Percentiles rank a stretch among this genome's conserved stretches.
Conservation (phyloP, 1,140 invertebrate species). For the Panagrolaimus sp. region DNA sequence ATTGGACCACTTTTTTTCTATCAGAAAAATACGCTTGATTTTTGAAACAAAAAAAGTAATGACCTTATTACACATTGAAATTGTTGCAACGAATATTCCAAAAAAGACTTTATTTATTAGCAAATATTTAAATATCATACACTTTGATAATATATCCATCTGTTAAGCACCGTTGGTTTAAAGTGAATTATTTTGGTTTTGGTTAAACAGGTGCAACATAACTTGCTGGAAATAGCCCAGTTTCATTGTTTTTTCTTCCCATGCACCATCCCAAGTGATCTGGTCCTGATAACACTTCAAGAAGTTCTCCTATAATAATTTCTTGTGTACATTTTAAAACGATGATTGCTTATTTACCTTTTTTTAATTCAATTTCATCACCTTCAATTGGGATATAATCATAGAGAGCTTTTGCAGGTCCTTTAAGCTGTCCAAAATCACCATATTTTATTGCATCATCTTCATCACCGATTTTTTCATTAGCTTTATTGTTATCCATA, state of each 20-base stretch:
- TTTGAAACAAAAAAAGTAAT: too few relatives aligned
- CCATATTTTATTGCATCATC: slow-evolving; percentile 27
- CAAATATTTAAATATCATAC: too few relatives aligned
- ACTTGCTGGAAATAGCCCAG: slow-evolving; percentile 46
- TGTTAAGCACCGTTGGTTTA: too few relatives aligned
- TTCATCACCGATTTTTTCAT: slow-evolving; percentile 12
- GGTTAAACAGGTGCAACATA: slow-evolving; percentile 31
- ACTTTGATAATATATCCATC: too few relatives aligned
- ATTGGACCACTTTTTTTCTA: too few relatives aligned
- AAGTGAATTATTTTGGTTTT: too few relatives aligned
- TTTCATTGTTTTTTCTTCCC: slow-evolving; percentile 38
- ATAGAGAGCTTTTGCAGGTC: slow-evolving; percentile 44
- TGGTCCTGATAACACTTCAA: slow-evolving; percentile 53
- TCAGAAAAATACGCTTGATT: too few relatives aligned
- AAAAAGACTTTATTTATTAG: too few relatives aligned
- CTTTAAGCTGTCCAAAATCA: slow-evolving; percentile 14
- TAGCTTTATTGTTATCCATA: neutral
- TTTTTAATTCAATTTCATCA: slow-evolving; percentile 49
- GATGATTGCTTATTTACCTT: slow-evolving; percentile 30
- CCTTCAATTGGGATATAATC: slow-evolving; percentile 49
- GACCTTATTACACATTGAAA: too few relatives aligned
- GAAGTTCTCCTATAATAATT: slow-evolving; percentile 41
- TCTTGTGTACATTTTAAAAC: slow-evolving; percentile 14
- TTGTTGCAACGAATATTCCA: too few relatives aligned
- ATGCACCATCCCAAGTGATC: slow-evolving; percentile 52